These are phyloP conservation scores for Coracopsis vasa DNA, from an alignment of 2,113 vertebrate species.

Conservation along the genomic window DNA sequence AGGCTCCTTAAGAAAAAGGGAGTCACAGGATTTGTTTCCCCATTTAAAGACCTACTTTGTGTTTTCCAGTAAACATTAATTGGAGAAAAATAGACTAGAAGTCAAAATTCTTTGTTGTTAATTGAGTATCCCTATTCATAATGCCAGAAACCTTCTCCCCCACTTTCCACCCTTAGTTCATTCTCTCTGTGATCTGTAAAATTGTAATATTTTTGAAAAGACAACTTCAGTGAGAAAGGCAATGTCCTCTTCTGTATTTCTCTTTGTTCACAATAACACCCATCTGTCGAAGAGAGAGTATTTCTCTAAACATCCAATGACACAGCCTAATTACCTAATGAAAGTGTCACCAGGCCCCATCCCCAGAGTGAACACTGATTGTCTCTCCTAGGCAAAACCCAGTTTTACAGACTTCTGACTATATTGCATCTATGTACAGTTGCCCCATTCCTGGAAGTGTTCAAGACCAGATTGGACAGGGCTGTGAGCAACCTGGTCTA, in stretches of 20 bases:
- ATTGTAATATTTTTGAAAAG: not conserved
- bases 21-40: not conserved
- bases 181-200: not conserved
- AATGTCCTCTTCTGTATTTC: not conserved
- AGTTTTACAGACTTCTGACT: not conserved
- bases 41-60: not conserved
- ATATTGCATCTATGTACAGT: not conserved
- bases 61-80: not conserved
- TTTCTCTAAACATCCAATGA: not conserved
- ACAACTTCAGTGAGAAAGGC: not conserved
- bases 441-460: not conserved
- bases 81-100: not conserved
- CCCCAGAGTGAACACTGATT: not conserved
- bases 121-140: not conserved
- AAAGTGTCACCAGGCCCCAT: not conserved
- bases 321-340: not conserved
- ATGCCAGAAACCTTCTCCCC: accelerated
- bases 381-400: not conserved
- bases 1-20: not conserved
- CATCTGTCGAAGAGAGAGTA: not conserved
- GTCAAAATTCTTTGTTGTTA: not conserved
- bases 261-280: not conserved
- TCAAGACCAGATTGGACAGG: not conserved
- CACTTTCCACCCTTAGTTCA: not conserved
- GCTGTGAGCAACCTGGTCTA: not conserved